These are phyloP conservation scores for Gambelia wislizenii DNA, from an alignment of 2,797 vertebrate genomes.

Conservation along the genomic window DNA sequence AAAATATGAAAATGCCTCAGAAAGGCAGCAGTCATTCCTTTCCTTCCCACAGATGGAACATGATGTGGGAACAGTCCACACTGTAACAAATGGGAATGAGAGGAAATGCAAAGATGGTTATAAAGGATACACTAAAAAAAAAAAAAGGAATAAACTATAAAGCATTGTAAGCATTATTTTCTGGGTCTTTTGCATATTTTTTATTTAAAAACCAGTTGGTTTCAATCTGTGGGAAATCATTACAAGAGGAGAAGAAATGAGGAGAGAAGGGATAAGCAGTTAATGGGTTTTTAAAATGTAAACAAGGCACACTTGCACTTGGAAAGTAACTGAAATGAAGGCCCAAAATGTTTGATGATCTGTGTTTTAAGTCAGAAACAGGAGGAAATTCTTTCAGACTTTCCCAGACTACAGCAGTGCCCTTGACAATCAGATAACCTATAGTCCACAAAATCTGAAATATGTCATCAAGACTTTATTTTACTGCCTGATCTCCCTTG, in stretches of 20 bases:
- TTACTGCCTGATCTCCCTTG: constrained; percentile 65
- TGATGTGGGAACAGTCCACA: neutral
- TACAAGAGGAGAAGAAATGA: constrained; percentile 17
- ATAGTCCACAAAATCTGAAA: constrained; percentile 69
- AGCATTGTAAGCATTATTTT: neutral
- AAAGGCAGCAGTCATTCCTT: neutral
- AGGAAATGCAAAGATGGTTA: neutral
- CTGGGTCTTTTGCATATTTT: neutral
- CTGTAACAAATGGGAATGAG: neutral
- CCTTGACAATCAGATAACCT: constrained; percentile 76
- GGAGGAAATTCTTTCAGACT: constrained; percentile 68
- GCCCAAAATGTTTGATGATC: constrained; percentile 36
- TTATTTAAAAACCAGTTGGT: neutral
- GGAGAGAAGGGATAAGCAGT: neutral
- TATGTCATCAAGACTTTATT: constrained; percentile 77
- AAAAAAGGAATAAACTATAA: neutral
- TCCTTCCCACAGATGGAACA: neutral
- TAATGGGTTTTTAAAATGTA: neutral
- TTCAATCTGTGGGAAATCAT: constrained; percentile 24
- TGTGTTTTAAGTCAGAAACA: constrained; percentile 63
- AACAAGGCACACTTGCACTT: neutral
- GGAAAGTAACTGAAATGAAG: constrained; percentile 19
- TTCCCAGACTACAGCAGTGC: constrained; percentile 71
- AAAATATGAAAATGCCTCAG: neutral
- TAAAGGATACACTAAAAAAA: neutral